Conservation (phyloP, 2,888 invertebrate genomes). For the Elysia crispata region DNA sequence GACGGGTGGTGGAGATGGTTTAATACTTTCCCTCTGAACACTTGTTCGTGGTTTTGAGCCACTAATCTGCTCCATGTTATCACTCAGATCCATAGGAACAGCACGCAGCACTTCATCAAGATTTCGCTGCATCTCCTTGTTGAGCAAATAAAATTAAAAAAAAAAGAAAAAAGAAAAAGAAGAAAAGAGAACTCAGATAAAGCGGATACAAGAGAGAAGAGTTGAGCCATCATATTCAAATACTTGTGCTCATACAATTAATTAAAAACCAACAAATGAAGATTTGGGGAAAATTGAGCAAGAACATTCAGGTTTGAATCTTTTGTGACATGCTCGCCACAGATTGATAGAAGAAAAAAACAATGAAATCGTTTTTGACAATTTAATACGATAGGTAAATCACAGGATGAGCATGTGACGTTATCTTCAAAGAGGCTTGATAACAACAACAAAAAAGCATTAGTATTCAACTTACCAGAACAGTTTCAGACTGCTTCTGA, state of each 20-base stretch:
- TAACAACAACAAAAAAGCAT: too few relatives aligned
- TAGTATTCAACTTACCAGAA: constrained; percentile 29
- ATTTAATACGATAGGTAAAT: too few relatives aligned
- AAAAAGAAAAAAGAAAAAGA: not conserved
- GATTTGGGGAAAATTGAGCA: too few relatives aligned
- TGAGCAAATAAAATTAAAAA: not conserved
- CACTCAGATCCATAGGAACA: constrained; percentile 51
- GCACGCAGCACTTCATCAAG: constrained; percentile 52
- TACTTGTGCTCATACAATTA: too few relatives aligned
- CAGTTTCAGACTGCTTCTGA: constrained; percentile 47
- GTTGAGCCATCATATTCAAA: too few relatives aligned
- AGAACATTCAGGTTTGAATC: too few relatives aligned
- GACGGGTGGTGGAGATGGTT: not conserved
- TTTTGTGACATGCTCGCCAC: too few relatives aligned
- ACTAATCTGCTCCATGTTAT: constrained; percentile 52
- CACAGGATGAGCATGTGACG: too few relatives aligned
- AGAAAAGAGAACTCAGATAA: not conserved
- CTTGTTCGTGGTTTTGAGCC: constrained; percentile 31
- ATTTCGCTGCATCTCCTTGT: constrained; percentile 51
- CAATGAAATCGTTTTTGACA: too few relatives aligned
- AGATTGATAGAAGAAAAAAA: too few relatives aligned
- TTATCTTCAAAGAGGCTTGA: too few relatives aligned
- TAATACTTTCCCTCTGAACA: constrained; percentile 17
- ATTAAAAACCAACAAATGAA: too few relatives aligned
- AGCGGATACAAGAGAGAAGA: not conserved